These are phyloP conservation scores for Clarias gariepinus DNA, from an alignment of 2,113 vertebrate genomes.

Conservation along the genomic window DNA sequence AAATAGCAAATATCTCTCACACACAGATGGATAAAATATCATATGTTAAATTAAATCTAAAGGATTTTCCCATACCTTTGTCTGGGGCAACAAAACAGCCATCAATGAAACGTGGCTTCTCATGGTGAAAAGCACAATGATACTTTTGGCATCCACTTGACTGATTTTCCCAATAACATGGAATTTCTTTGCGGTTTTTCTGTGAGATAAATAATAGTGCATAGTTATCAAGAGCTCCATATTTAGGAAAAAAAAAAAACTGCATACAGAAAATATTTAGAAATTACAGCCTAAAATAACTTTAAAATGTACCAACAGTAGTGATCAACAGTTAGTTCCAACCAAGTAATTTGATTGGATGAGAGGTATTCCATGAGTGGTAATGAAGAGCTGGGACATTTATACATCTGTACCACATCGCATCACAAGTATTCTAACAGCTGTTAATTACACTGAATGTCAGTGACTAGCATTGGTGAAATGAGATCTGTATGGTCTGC, in stretches of 20 bases:
- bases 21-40: no score
- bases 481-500: no score
- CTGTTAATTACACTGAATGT: no score
- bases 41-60: neutral
- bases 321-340: neutral
- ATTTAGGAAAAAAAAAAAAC: neutral
- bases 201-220: conserved; percentile 57
- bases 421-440: no score
- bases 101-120: conserved; percentile 82
- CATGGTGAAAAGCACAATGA: conserved; percentile 92
- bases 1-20: no score
- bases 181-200: conserved; percentile 92
- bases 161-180: conserved; percentile 97
- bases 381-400: no score
- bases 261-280: neutral
- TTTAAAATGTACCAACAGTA: neutral
- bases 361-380: no score
- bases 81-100: conserved; percentile 83
- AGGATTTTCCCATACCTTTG: conserved; percentile 71
- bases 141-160: conserved; percentile 88
- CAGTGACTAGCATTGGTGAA: no score
- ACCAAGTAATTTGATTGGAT: no score
- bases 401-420: no score
- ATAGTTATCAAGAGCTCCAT: neutral
- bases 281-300: neutral